phyloP scores from a whole-genome alignment of 2,797 vertebrate genomes.

The Sus cebifrons region DNA sequence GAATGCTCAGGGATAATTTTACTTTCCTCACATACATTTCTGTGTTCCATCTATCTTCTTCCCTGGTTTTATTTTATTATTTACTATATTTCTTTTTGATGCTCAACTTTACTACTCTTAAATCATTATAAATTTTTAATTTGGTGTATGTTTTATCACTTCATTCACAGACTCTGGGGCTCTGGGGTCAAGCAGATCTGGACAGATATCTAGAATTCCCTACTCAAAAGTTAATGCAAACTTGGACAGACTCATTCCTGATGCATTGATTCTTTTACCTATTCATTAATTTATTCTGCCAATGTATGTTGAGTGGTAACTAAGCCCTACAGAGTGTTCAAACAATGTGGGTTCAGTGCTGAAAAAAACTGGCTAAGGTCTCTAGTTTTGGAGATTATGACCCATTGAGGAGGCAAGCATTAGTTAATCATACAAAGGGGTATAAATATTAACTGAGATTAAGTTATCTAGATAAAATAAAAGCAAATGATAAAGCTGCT shows the following conservation, averaged over 20 bases:
- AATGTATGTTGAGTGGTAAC: neutral
- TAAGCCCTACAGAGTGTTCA: neutral
- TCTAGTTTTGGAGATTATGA: neutral
- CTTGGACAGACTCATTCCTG: neutral
- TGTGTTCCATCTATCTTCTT: neutral
- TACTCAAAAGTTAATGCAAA: neutral
- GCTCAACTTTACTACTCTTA: neutral
- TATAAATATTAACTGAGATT: neutral
- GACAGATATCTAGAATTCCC: neutral
- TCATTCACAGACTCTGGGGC: neutral
- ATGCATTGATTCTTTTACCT: conserved; percentile 21
- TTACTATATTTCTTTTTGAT: neutral
- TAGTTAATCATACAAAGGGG: neutral
- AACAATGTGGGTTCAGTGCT: neutral
- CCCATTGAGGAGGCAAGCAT: neutral
- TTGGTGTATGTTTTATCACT: neutral
- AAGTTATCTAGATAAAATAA: neutral
- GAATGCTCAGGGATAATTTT: neutral
- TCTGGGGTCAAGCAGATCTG: neutral
- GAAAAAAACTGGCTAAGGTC: neutral
- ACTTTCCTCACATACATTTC: neutral
- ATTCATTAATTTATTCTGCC: neutral
- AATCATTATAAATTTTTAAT: neutral
- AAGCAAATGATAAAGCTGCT: neutral
- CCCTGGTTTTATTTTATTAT: neutral